A percentile compares a stretch with the other conserved stretches of the same genome.
These are phyloP conservation scores for Phasia obesa DNA, from an alignment of 2,888 invertebrate genomes.

Conservation along the genomic window DNA sequence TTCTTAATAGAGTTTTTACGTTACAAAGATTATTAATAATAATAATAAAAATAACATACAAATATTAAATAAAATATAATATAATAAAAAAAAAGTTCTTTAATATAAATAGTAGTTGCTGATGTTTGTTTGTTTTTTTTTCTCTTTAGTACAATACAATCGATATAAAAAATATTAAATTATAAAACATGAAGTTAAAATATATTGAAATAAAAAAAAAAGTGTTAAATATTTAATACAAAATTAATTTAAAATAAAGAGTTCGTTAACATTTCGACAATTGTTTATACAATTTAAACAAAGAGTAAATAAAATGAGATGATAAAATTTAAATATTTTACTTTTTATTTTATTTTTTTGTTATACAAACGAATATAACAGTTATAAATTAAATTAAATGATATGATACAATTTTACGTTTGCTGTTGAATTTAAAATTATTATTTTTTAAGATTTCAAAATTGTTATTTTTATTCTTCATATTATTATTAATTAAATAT, in stretches of 20 bases:
- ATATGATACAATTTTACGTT: constrained; percentile 58
- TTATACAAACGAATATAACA: constrained; percentile 7
- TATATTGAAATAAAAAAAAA: neutral
- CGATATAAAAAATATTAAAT: constrained; percentile 21
- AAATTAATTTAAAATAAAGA: too few species aligned
- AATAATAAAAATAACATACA: constrained; percentile 32
- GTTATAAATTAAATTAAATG: constrained; percentile 53
- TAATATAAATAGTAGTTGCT: constrained; percentile 16
- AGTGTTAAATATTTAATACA: too few species aligned
- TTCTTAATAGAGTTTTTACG: constrained; percentile 39
- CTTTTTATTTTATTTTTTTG: neutral
- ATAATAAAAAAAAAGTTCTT: constrained; percentile 42
- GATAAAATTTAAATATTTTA: neutral
- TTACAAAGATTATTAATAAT: constrained; percentile 11
- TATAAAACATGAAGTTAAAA: constrained; percentile 9
- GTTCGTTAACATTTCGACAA: neutral
- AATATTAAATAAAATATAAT: constrained; percentile 51
- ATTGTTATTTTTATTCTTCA: neutral
- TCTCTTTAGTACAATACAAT: too few species aligned
- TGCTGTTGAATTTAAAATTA: constrained; percentile 1
- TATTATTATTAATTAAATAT: neutral
- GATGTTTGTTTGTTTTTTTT: constrained; percentile 20
- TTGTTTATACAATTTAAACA: constrained; percentile 22
- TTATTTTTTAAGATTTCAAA: neutral
- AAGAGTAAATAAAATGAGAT: neutral